Percentiles rank a stretch among this genome's conserved stretches.
These are phyloP conservation scores for Papilio gigon DNA, from an alignment of 2,888 invertebrate species.

Conservation along the genomic window DNA sequence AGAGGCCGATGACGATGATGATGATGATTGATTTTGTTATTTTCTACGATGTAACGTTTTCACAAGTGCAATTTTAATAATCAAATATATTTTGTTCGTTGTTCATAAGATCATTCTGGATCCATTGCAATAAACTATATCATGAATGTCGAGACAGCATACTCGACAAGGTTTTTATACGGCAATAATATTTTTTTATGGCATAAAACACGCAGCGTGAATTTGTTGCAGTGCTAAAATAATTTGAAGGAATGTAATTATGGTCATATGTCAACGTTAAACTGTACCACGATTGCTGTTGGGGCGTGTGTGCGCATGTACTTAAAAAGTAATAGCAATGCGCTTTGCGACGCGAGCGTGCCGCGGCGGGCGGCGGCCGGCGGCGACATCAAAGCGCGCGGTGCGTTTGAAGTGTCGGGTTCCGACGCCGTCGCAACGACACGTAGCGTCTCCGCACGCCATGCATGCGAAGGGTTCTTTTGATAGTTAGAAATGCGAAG, in stretches of 20 bases:
- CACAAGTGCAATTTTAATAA: too few relatives aligned
- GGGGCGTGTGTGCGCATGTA: constrained; percentile 13
- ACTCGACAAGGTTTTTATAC: not conserved
- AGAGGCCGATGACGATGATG: too few relatives aligned
- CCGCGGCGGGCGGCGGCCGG: constrained; percentile 41
- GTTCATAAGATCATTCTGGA: too few relatives aligned
- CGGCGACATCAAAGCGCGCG: constrained; percentile 68
- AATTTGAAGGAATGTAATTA: constrained; percentile 24
- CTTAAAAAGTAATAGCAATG: constrained; percentile 32
- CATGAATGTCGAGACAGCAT: not conserved
- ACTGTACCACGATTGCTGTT: constrained; percentile 26
- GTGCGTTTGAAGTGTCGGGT: constrained; percentile 62
- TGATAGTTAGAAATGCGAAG: constrained; percentile 32
- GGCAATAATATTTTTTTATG: not conserved
- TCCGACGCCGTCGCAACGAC: constrained; percentile 57
- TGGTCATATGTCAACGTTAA: constrained; percentile 32
- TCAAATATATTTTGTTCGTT: too few relatives aligned
- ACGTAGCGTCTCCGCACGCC: constrained; percentile 16
- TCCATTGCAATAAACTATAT: too few relatives aligned
- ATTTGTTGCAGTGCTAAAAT: constrained; percentile 3
- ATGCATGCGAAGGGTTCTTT: constrained; percentile 34
- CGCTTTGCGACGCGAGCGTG: constrained; percentile 32
- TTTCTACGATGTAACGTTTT: too few relatives aligned
- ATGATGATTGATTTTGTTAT: too few relatives aligned
- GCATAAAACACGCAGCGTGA: not conserved